A percentile compares a stretch with the other conserved stretches of the same genome.
phyloP scores from a whole-genome alignment of 2,113 vertebrate species.

The Ochotona princeps region DNA sequence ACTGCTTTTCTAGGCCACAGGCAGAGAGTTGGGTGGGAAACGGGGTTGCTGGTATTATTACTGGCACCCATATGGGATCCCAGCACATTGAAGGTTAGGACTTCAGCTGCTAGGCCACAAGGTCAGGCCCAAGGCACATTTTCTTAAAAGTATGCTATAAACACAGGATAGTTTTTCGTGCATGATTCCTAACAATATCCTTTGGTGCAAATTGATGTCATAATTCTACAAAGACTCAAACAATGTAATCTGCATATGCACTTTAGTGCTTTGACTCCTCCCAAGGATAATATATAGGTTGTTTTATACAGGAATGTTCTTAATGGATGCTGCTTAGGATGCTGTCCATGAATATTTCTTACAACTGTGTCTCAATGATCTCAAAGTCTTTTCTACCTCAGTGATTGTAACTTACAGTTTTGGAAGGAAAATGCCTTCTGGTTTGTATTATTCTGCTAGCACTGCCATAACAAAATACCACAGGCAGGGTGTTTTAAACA shows the following conservation, averaged over 20 bases:
- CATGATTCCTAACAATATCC: not conserved
- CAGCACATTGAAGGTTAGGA: too few species aligned
- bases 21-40: too few species aligned
- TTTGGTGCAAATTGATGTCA: not conserved
- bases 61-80: too few species aligned
- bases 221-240: not conserved
- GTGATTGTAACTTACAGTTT: not conserved
- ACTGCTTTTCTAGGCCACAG: too few species aligned
- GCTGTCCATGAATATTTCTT: not conserved
- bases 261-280: not conserved
- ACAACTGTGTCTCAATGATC: not conserved
- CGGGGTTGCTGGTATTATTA: too few species aligned
- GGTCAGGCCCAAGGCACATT: not conserved
- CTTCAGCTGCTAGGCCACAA: too few species aligned
- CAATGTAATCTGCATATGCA: not conserved
- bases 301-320: not conserved
- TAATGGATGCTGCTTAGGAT: not conserved
- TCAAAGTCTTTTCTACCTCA: not conserved
- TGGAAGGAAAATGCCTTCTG: not conserved
- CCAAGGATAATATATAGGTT: not conserved
- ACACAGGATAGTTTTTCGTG: not conserved
- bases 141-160: not conserved
- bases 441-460: not conserved
- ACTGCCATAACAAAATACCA: not conserved
- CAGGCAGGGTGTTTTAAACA: not conserved